Conservation (phyloP, 53 echinoderm and acorn worm species). For the Luidia sarsii region DNA sequence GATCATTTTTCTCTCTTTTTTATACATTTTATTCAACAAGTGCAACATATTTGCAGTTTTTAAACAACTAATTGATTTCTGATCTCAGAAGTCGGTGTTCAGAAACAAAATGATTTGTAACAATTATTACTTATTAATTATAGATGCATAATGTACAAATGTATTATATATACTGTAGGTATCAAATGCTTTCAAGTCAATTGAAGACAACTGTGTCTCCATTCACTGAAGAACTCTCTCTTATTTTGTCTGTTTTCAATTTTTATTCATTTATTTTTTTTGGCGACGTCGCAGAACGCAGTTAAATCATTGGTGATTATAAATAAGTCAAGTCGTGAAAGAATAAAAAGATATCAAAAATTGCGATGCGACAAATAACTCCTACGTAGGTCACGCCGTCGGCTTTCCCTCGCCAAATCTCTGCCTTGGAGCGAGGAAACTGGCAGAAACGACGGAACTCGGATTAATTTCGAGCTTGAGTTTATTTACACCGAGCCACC, state of each 20-base stretch:
- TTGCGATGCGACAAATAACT: neutral
- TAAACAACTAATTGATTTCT: conserved; percentile 15
- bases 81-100: conserved; percentile 17
- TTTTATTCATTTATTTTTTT: conserved; percentile 1
- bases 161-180: conserved; percentile 52
- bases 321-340: conserved; percentile 42
- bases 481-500: no score
- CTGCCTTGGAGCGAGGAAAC: no score
- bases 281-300: conserved; percentile 29
- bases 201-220: conserved; percentile 13
- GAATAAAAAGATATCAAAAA: conserved; percentile 36
- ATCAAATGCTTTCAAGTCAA: conserved; percentile 31
- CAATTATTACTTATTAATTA: conserved; percentile 38
- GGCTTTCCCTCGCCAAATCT: no score
- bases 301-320: conserved; percentile 29
- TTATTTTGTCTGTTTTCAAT: no score
- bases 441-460: no score
- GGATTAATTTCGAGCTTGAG: no score
- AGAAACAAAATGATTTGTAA: neutral
- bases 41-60: conserved; percentile 51
- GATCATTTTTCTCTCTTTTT: no score
- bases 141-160: conserved; percentile 61
- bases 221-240: conserved; percentile 10
- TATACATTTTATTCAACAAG: conserved; percentile 53
- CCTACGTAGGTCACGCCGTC: no score